Percentiles rank a stretch among this genome's conserved stretches.
These are phyloP conservation scores for Orchestes rusci DNA, from an alignment of 2,888 invertebrate species.

Conservation along the genomic window DNA sequence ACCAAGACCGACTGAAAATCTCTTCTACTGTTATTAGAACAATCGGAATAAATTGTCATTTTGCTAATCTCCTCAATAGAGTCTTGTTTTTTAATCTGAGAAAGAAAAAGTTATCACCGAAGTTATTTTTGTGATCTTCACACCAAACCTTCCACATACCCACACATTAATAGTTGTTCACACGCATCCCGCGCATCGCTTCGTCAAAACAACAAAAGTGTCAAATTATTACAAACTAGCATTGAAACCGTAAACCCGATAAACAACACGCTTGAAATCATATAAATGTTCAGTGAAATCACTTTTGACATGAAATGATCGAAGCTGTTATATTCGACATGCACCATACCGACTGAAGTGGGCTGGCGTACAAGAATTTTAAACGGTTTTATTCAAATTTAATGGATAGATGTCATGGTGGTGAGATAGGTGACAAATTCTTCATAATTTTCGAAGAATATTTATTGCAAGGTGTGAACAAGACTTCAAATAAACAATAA, in stretches of 20 bases:
- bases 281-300: slow-evolving; percentile 11
- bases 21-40: too few relatives aligned
- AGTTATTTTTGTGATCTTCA: too few relatives aligned
- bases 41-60: too few relatives aligned
- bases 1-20: too few relatives aligned
- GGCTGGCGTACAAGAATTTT: slow-evolving; percentile 9
- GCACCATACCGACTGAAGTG: slow-evolving; percentile 10
- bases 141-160: too few relatives aligned
- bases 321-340: slow-evolving; percentile 10
- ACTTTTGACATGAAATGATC: slow-evolving; percentile 13
- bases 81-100: too few relatives aligned
- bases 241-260: background rate
- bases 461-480: background rate
- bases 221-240: background rate
- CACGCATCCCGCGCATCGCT: too few relatives aligned
- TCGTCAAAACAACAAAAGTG: too few relatives aligned
- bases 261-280: background rate
- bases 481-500: too few relatives aligned
- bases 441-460: slow-evolving; percentile 2
- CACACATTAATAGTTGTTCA: too few relatives aligned
- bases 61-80: too few relatives aligned
- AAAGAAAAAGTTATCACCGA: too few relatives aligned
- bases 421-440: slow-evolving; percentile 12
- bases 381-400: slow-evolving; percentile 8
- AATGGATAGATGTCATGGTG: background rate